Conservation (phyloP, 2,113 vertebrate species). For the Alosa alosa region DNA sequence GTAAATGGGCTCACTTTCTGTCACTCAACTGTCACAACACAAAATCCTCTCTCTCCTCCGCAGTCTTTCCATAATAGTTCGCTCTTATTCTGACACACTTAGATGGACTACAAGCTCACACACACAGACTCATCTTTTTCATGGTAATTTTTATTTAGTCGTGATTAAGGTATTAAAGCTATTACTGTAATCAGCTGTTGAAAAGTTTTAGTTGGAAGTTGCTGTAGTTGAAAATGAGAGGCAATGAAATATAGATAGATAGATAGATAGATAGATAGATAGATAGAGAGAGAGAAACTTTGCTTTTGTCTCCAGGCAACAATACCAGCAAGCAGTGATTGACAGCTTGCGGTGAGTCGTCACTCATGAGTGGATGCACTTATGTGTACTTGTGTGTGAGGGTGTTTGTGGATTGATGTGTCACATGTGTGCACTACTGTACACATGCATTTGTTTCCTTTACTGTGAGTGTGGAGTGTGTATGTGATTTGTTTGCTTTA, state of each 20-base stretch:
- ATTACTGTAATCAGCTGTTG: not conserved
- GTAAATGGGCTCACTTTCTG: constrained; percentile 1
- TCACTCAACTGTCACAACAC: constrained; percentile 23
- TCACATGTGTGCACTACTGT: not conserved
- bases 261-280: not conserved
- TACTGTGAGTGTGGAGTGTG: not conserved
- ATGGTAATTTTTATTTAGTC: not conserved
- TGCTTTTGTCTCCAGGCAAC: not conserved
- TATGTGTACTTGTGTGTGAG: not conserved
- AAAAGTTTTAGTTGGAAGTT: not conserved
- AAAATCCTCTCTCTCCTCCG: not conserved
- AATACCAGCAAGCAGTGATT: not conserved
- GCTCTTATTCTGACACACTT: not conserved
- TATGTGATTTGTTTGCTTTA: too few relatives aligned
- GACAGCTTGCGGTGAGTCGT: not conserved
- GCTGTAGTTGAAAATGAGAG: not conserved
- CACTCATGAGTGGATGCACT: not conserved
- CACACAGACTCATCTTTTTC: not conserved
- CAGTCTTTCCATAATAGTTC: not conserved
- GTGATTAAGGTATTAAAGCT: not conserved
- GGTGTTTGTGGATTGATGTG: not conserved
- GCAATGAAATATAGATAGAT: not conserved
- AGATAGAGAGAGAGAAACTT: not conserved
- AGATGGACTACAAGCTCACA: not conserved
- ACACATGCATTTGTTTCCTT: not conserved